Evolutionary conservation across 2,113 vertebrate genomes (phyloP), one percentile per base, ranked within the genome.

Genomic region (Zosterops lateralis): DNA sequence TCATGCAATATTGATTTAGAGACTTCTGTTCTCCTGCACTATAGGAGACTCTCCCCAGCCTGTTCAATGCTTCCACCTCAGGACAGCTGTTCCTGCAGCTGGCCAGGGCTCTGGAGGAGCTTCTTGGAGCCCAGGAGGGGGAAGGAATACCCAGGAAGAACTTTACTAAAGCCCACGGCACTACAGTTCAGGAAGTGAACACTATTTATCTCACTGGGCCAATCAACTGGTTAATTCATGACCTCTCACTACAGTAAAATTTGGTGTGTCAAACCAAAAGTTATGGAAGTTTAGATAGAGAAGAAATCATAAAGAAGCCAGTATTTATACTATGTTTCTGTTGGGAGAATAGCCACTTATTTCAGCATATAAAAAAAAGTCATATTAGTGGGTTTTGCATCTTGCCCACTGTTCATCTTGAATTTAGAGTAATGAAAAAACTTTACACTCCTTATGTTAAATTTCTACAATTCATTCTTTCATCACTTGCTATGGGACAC

Each of bases 121-220:
- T 40, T 4, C 25, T 1, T 20, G 22, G n/a, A 58, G 51, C 32
- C 17, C 1, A 1, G 34, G 14, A 38, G 4, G 5, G 32, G 44
- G 15, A 78, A 72, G 3, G 13, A 53, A 45, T 3, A 26, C 11
- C 3, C 31, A 56, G 24, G 3, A 67, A 64, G 16, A 60, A 29
- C 18, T 50, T 84, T 5, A 13, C 5, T 51, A 72, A 60, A 82
- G 36, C 6, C 24, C 40, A 3, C 20, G 7, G 10, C 7, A 15
- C 57, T 62, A 22, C 25, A 22, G 42, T 15, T 61, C 47, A 66
- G 60, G 12, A 26, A 76, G 18, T 6, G 17, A 88, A 66, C 34
- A 25, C 6, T 15, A 5, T 6, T 50, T 28, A 25, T 28, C 18
- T 50, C 44, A 36, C 17, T n/a, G 44, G 17, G 26, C 38, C 17